Conservation (phyloP, 2,113 vertebrate genomes). For the Chelonoidis abingdonii region DNA sequence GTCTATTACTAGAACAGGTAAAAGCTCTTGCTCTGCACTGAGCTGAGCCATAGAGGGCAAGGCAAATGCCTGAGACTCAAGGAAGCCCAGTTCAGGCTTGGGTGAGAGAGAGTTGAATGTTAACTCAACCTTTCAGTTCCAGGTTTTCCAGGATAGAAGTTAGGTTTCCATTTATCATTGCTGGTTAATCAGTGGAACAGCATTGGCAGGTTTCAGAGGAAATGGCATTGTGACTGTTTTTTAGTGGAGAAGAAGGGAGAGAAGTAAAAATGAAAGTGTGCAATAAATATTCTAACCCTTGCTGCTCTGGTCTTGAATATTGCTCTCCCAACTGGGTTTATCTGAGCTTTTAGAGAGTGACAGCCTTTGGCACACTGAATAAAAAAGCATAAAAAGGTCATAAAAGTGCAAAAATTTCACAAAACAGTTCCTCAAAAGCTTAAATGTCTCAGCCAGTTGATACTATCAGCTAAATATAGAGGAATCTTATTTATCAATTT, state of each 20-base stretch:
- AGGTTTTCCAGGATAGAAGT: neutral
- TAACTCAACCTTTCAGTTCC: neutral
- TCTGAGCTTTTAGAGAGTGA: neutral
- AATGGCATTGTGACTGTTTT: neutral
- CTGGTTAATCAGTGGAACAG: neutral
- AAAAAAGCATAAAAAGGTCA: neutral
- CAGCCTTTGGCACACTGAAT: neutral
- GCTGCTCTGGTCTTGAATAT: neutral
- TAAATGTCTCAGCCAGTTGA: neutral
- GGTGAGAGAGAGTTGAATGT: fast-evolving
- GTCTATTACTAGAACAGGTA: neutral
- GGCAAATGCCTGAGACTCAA: neutral
- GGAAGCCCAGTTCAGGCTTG: neutral
- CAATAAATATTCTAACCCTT: neutral
- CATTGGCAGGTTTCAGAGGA: neutral
- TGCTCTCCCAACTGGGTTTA: conserved; percentile 13
- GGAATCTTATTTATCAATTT: conserved; percentile 10
- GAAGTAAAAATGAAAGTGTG: neutral
- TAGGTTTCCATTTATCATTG: neutral
- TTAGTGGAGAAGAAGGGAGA: fast-evolving
- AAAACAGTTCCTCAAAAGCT: neutral
- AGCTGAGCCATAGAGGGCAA: neutral
- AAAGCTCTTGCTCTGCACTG: neutral
- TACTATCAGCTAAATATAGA: neutral
- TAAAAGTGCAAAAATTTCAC: neutral